These are phyloP conservation scores for Danio jaintianensis DNA, from an alignment of 2,797 vertebrate genomes.

Conservation along the genomic window DNA sequence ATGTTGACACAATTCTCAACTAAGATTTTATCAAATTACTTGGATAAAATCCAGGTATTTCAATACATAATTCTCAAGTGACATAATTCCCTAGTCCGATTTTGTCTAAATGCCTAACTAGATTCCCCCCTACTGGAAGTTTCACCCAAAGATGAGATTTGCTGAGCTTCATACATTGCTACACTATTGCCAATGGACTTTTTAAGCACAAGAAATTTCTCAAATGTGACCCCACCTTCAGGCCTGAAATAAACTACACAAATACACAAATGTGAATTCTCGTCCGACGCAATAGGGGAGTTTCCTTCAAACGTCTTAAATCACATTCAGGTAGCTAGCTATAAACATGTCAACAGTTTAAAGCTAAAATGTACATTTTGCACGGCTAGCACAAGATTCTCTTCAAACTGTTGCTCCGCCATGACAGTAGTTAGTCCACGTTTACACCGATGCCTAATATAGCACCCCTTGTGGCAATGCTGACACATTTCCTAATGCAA, in stretches of 20 bases:
- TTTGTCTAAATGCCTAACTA: too few species aligned
- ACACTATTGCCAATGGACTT: too few species aligned
- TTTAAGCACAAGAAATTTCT: neutral
- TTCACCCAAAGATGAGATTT: too few species aligned
- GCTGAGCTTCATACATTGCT: too few species aligned
- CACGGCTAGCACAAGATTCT: neutral
- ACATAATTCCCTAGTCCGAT: too few species aligned
- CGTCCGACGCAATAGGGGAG: neutral
- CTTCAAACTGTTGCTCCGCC: neutral
- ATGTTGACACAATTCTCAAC: too few species aligned
- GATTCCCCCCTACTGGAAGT: too few species aligned
- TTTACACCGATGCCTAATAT: constrained; percentile 18
- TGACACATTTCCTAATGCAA: constrained; percentile 14
- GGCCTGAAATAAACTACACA: constrained; percentile 4
- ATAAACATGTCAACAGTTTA: constrained; percentile 4
- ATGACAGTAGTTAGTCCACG: neutral
- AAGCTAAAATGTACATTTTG: neutral
- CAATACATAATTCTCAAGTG: too few species aligned
- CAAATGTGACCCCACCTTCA: neutral
- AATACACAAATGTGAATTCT: neutral
- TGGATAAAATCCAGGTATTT: too few species aligned
- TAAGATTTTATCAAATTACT: too few species aligned
- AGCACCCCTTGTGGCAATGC: constrained; percentile 11
- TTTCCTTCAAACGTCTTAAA: constrained; percentile 16
- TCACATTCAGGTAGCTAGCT: neutral